Evolutionary conservation across 2,888 invertebrate species (phyloP).

Genomic region (Thereva nobilitata): DNA sequence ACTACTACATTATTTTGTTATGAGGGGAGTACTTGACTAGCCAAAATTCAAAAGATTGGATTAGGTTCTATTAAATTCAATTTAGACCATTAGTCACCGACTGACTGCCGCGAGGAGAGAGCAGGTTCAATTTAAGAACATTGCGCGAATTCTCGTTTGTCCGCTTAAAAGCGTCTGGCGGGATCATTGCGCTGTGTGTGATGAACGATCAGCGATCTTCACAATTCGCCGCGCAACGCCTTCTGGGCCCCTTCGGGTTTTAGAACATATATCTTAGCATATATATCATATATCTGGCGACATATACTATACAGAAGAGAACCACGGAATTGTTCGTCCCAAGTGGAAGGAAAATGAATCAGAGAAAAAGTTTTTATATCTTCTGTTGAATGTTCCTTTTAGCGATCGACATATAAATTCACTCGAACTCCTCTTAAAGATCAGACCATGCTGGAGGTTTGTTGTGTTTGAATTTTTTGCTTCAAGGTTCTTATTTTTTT

Average conservation of each 20-base stretch:
- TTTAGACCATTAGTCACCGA: slow-evolving; percentile 32
- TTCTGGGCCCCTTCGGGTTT: too few species aligned
- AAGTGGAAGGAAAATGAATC: slow-evolving; percentile 16
- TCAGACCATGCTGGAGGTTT: slow-evolving; percentile 4
- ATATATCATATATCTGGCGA: too few species aligned
- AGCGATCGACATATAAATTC: slow-evolving; percentile 10
- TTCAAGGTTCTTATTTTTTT: neutral
- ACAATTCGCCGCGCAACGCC: slow-evolving; percentile 1
- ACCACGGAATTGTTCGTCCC: slow-evolving; percentile 25
- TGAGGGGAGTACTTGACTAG: too few species aligned
- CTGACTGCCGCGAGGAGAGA: neutral
- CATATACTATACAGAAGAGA: slow-evolving; percentile 1
- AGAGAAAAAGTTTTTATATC: slow-evolving; percentile 22
- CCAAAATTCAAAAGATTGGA: too few species aligned
- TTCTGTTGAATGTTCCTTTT: slow-evolving; percentile 6
- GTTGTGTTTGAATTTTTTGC: slow-evolving; percentile 8
- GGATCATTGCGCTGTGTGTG: slow-evolving; percentile 30
- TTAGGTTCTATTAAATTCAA: slow-evolving; percentile 16
- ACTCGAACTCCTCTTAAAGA: slow-evolving; percentile 1
- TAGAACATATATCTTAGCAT: too few species aligned
- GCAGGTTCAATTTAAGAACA: slow-evolving; percentile 31
- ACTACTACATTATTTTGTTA: too few species aligned
- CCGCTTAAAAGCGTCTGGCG: slow-evolving; percentile 28
- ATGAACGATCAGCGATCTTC: slow-evolving; percentile 28
- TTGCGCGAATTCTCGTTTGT: slow-evolving; percentile 20